These are phyloP conservation scores for Dendrolimus kikuchii DNA, from an alignment of 1,140 invertebrate genomes.

Conservation along the genomic window DNA sequence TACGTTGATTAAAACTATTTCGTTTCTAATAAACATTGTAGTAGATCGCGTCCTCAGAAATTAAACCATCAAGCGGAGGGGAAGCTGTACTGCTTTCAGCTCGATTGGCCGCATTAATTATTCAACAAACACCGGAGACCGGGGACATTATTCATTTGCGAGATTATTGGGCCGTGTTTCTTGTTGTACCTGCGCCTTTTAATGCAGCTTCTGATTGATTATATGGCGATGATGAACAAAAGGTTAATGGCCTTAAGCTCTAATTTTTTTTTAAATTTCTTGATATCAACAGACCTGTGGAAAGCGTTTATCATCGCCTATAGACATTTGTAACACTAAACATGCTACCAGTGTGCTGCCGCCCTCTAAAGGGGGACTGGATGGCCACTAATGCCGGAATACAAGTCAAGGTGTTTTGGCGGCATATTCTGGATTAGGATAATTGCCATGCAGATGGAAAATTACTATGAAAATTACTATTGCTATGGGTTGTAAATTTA, in stretches of 20 bases:
- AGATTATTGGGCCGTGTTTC: slow-evolving; percentile 15
- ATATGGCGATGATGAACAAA: slow-evolving; percentile 7
- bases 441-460: too few species aligned
- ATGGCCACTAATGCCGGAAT: too few species aligned
- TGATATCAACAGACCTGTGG: too few species aligned
- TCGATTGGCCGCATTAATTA: slow-evolving; percentile 28
- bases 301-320: too few species aligned
- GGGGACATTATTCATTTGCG: slow-evolving; percentile 22
- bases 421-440: too few species aligned
- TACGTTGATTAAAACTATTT: neutral
- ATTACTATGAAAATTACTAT: too few species aligned
- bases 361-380: too few species aligned
- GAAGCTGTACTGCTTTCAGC: slow-evolving; percentile 18
- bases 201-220: slow-evolving; percentile 11
- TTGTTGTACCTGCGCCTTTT: slow-evolving; percentile 11
- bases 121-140: slow-evolving; percentile 20
- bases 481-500: too few species aligned
- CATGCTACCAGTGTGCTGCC: too few species aligned
- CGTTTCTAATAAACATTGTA: neutral
- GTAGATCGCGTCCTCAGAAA: neutral
- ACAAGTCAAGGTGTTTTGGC: too few species aligned
- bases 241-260: slow-evolving; percentile 5
- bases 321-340: too few species aligned
- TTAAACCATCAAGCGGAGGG: slow-evolving; percentile 6
- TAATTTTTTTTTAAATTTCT: too few species aligned